phyloP scores from a whole-genome alignment of 2,888 invertebrate species.

The Acronicta psi region DNA sequence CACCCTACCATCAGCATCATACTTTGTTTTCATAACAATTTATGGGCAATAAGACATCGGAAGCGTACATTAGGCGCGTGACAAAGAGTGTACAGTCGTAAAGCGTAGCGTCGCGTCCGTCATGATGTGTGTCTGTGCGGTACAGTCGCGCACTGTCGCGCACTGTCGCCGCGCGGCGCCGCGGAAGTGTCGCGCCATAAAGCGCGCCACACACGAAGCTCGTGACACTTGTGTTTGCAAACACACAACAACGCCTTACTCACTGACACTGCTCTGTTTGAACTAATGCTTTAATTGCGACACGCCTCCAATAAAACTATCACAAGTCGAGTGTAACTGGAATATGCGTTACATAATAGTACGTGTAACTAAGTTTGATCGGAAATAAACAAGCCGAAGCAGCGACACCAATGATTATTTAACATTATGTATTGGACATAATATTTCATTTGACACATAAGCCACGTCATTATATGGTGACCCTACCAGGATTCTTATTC shows the following conservation, averaged over 20 bases:
- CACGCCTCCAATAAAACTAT: neutral
- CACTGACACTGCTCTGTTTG: neutral
- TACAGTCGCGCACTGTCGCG: slow-evolving; percentile 2
- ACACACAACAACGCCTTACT: neutral
- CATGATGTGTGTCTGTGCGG: neutral
- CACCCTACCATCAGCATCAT: slow-evolving; percentile 20
- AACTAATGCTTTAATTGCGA: slow-evolving; percentile 5
- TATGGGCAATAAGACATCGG: slow-evolving; percentile 48
- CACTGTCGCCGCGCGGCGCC: neutral
- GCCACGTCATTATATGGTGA: too few relatives aligned
- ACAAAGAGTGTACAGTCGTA: slow-evolving; percentile 34
- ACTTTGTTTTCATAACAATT: slow-evolving; percentile 28
- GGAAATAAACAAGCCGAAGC: too few relatives aligned
- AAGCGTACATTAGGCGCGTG: slow-evolving; percentile 36
- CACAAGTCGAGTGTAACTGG: neutral
- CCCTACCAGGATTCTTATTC: too few relatives aligned
- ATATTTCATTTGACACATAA: too few relatives aligned
- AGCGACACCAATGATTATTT: too few relatives aligned
- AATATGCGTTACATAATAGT: neutral
- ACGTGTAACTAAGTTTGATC: too few relatives aligned
- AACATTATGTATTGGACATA: too few relatives aligned
- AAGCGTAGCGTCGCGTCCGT: neutral
- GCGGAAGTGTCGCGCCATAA: slow-evolving; percentile 5
- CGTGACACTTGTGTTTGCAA: neutral
- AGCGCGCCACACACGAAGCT: slow-evolving; percentile 20